Evolutionary conservation across 1,140 invertebrate genomes (phyloP).

Genomic region (Heliconius hewitsoni): DNA sequence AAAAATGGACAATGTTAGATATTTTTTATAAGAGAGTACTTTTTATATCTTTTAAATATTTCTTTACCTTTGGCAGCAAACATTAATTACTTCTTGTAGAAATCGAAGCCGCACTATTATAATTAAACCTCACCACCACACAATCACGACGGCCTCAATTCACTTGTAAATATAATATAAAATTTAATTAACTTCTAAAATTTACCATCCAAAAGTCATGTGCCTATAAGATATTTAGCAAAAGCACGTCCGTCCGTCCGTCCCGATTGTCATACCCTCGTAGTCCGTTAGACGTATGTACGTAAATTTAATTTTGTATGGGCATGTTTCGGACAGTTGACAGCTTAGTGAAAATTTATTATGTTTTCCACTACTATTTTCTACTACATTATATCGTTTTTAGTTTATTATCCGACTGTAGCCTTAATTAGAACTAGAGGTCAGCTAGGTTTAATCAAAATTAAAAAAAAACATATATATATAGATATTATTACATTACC

Average conservation of each 20-base stretch:
- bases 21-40: no score
- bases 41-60: no score
- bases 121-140: no score
- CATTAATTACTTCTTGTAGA: no score
- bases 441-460: no score
- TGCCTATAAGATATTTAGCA: neutral
- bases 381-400: neutral
- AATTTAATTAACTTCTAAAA: neutral
- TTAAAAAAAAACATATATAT: no score
- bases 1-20: no score
- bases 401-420: neutral
- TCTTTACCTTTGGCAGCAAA: no score
- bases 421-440: neutral
- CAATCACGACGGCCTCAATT: no score
- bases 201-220: neutral
- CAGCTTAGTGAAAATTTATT: neutral
- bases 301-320: conserved; percentile 3
- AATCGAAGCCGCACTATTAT: no score
- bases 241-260: neutral
- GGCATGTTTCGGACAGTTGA: conserved; percentile 6
- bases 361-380: conserved; percentile 3
- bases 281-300: conserved; percentile 2
- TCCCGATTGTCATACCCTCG: conserved; percentile 10
- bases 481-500: no score
- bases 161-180: neutral